Conservation (phyloP, 2,888 invertebrate genomes). For the Leucophenga montana region DNA sequence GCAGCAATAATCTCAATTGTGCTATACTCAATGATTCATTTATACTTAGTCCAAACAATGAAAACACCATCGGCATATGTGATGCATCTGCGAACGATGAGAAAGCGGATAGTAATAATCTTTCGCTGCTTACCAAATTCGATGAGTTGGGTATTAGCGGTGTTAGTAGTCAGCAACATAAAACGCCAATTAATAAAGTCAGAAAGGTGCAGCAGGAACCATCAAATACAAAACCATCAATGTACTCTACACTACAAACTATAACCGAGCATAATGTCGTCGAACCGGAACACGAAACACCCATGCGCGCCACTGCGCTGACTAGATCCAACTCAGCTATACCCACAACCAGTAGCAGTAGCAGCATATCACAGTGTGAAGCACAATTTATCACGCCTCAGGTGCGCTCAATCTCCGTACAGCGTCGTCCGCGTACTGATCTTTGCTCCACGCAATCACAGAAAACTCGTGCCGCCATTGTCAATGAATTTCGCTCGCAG, state of each 20-base stretch:
- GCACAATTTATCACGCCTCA: constrained; percentile 69
- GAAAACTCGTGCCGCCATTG: constrained; percentile 52
- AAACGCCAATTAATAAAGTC: constrained; percentile 1
- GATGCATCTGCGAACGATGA: constrained; percentile 36
- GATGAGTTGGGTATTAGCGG: constrained; percentile 62
- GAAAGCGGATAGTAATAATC: constrained; percentile 39
- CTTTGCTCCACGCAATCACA: constrained; percentile 56
- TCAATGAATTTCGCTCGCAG: constrained; percentile 70
- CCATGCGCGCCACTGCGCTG: constrained; percentile 17
- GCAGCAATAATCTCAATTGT: constrained; percentile 68
- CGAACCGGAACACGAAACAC: constrained; percentile 42
- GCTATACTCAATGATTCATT: constrained; percentile 72
- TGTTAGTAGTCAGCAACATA: constrained; percentile 29
- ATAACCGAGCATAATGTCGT: constrained; percentile 43
- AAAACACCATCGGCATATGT: constrained; percentile 44
- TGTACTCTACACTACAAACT: constrained; percentile 37
- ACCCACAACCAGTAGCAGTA: constrained; percentile 10
- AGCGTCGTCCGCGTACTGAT: constrained; percentile 50
- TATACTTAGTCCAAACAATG: constrained; percentile 63
- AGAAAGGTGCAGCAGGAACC: constrained; percentile 9
- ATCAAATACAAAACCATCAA: constrained; percentile 32
- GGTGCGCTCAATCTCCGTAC: constrained; percentile 57
- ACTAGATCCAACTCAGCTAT: constrained; percentile 26
- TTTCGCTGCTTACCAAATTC: constrained; percentile 62
- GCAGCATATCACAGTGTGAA: constrained; percentile 38